Evolutionary conservation across 2,113 vertebrate species (phyloP).

Genomic region (Cinclus mexicanus): DNA sequence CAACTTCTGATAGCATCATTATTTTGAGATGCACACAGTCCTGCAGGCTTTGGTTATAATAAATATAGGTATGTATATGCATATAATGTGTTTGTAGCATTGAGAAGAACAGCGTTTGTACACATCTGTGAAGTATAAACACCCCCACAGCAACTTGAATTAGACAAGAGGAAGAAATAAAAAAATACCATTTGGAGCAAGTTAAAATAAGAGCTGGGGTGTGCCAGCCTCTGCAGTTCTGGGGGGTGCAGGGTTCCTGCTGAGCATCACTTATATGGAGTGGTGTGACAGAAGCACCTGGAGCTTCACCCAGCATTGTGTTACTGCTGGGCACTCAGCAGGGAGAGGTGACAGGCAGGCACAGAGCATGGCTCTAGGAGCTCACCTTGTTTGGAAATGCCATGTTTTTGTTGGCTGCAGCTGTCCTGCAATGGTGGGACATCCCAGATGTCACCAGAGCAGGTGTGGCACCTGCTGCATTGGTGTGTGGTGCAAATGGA

Average conservation of each 20-base stretch:
- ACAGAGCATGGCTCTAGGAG: not conserved
- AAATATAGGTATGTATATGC: not conserved
- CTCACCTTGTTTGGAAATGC: not conserved
- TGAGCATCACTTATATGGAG: not conserved
- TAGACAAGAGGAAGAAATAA: not conserved
- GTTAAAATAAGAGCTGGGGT: not conserved
- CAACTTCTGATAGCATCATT: not conserved
- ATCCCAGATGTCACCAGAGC: accelerated
- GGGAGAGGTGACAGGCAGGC: not conserved
- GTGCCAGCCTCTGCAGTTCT: not conserved
- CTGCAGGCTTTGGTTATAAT: not conserved
- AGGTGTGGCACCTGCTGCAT: not conserved
- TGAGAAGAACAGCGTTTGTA: not conserved
- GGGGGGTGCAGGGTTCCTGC: accelerated
- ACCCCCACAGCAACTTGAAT: not conserved
- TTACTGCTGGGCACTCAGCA: not conserved
- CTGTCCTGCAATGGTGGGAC: accelerated
- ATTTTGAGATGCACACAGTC: not conserved
- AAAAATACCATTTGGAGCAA: not conserved
- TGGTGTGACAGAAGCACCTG: not conserved
- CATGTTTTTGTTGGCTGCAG: accelerated
- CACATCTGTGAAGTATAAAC: not conserved
- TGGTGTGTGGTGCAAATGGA: not conserved
- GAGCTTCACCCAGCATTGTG: not conserved
- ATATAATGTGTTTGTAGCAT: not conserved